A percentile compares a stretch with the other conserved stretches of the same genome.
Conservation (phyloP, 2,797 vertebrate genomes). For the Hydrocynus forskahlii region DNA sequence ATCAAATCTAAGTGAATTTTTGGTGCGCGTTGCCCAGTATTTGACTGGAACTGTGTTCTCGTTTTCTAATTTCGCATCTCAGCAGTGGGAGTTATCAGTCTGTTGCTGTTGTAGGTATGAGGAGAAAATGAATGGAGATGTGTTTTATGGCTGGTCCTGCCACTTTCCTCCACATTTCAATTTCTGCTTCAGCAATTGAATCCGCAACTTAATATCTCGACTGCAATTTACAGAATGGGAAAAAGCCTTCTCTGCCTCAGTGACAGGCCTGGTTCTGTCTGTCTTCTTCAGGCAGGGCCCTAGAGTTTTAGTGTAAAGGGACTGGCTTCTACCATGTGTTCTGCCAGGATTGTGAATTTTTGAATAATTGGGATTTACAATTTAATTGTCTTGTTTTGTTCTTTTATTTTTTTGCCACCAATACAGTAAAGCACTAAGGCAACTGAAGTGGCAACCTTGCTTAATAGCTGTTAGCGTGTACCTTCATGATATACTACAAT, state of each 20-base stretch:
- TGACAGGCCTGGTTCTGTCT: conserved; percentile 14
- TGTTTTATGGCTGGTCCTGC: conserved; percentile 19
- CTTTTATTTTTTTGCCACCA: no score
- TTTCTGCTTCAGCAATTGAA: conserved; percentile 21
- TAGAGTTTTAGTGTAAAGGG: background rate
- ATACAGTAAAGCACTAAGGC: no score
- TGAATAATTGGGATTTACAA: no score
- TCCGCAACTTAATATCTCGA: conserved; percentile 10
- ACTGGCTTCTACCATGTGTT: background rate
- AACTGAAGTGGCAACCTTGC: no score
- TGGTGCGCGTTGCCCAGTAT: conserved; percentile 7
- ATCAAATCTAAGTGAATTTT: background rate
- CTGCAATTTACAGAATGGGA: conserved; percentile 44
- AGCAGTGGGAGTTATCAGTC: conserved; percentile 11
- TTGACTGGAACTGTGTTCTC: background rate
- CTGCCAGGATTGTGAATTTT: no score
- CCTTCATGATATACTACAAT: no score
- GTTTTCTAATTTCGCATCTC: conserved; percentile 39
- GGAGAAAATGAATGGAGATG: conserved; percentile 26
- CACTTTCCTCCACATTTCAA: conserved; percentile 28
- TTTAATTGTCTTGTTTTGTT: no score
- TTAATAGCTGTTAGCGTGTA: no score
- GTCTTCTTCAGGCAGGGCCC: background rate
- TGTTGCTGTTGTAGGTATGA: conserved; percentile 26
- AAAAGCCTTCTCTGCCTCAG: conserved; percentile 24